A percentile compares a stretch with the other conserved stretches of the same genome.
Conservation (phyloP, 2,888 invertebrate genomes). For the Megaustenia siamemsis region DNA sequence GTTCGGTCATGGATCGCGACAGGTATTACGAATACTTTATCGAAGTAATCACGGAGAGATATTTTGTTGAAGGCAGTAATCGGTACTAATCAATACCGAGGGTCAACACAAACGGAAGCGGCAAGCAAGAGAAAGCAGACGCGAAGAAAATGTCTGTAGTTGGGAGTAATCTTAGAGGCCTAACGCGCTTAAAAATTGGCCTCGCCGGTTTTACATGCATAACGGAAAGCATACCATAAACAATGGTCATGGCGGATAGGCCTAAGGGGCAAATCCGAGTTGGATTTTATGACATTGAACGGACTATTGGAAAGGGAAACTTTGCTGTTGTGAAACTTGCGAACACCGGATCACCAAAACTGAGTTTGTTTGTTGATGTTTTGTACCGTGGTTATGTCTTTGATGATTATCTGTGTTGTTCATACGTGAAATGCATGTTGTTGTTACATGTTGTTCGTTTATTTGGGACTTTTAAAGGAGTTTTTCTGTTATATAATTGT, state of each 20-base stretch:
- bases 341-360: constrained; percentile 97
- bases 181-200: constrained; percentile 58
- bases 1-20: too few relatives aligned
- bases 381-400: constrained; percentile 1
- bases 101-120: constrained; percentile 52
- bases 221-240: constrained; percentile 51
- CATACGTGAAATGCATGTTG: background rate
- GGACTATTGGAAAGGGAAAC: constrained; percentile 98
- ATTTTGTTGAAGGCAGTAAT: too few relatives aligned
- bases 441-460: background rate
- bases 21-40: too few relatives aligned
- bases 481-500: constrained; percentile 8
- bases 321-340: constrained; percentile 99
- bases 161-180: constrained; percentile 55
- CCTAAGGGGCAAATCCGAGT: constrained; percentile 82
- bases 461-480: background rate
- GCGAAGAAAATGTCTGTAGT: constrained; percentile 57
- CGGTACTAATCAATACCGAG: too few relatives aligned
- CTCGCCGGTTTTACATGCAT: constrained; percentile 46
- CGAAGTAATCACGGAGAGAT: too few relatives aligned
- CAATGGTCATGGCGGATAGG: constrained; percentile 59
- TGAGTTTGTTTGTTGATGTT: constrained; percentile 86
- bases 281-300: constrained; percentile 97
- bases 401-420: background rate
- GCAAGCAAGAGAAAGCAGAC: constrained; percentile 59